A percentile compares a stretch with the other conserved stretches of the same genome.
Evolutionary conservation across 1,140 invertebrate genomes (phyloP).

Genomic region (Sycophaga agraensis): DNA sequence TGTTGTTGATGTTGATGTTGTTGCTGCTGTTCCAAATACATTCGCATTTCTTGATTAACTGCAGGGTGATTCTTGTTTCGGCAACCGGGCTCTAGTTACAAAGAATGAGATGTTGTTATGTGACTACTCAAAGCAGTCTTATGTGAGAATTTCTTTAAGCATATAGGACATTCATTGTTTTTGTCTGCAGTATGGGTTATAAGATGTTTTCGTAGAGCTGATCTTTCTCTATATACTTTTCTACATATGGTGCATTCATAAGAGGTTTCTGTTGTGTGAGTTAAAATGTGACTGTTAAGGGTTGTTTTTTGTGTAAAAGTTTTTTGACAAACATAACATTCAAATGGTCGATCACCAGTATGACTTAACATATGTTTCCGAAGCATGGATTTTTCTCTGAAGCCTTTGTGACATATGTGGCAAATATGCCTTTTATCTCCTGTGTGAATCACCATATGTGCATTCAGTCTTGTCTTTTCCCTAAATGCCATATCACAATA

Average conservation of each 20-base stretch:
- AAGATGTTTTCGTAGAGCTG: slow-evolving; percentile 49
- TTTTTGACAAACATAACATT: slow-evolving; percentile 60
- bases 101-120: slow-evolving; percentile 46
- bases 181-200: slow-evolving; percentile 64
- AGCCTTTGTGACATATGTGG: slow-evolving; percentile 60
- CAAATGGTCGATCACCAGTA: slow-evolving; percentile 60
- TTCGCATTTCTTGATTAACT: slow-evolving; percentile 10
- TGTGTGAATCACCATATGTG: slow-evolving; percentile 54
- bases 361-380: slow-evolving; percentile 60
- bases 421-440: slow-evolving; percentile 58
- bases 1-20: background rate
- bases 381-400: slow-evolving; percentile 59
- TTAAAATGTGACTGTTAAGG: slow-evolving; percentile 69
- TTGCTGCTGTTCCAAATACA: slow-evolving; percentile 13
- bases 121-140: slow-evolving; percentile 49
- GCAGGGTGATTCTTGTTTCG: slow-evolving; percentile 11
- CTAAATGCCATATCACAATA: slow-evolving; percentile 68
- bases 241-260: slow-evolving; percentile 66
- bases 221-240: slow-evolving; percentile 43
- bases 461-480: slow-evolving; percentile 50
- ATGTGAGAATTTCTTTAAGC: slow-evolving; percentile 50
- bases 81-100: slow-evolving; percentile 37
- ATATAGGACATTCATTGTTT: slow-evolving; percentile 65
- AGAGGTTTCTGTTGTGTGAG: slow-evolving; percentile 70
- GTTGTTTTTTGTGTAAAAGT: slow-evolving; percentile 59